Conservation (phyloP, 2,888 invertebrate species). For the Mycogona germanica region DNA sequence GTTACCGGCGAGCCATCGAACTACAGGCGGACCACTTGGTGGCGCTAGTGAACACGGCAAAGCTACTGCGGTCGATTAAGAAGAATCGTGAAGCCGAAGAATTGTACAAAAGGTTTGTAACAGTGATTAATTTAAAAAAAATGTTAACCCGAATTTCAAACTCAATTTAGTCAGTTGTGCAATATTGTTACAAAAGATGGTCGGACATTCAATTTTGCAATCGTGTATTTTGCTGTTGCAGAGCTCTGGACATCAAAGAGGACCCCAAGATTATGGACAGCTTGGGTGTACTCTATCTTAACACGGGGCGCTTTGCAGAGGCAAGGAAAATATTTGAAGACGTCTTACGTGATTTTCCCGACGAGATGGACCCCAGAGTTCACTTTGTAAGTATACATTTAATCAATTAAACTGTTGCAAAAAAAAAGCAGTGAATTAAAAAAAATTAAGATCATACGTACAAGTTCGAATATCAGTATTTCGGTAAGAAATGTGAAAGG, state of each 20-base stretch:
- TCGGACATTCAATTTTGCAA: neutral
- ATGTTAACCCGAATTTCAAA: neutral
- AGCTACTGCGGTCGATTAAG: slow-evolving; percentile 15
- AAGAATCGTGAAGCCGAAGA: slow-evolving; percentile 18
- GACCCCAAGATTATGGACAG: slow-evolving; percentile 20
- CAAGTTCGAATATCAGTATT: too few species aligned
- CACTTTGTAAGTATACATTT: slow-evolving; percentile 19
- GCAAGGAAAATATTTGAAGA: slow-evolving; percentile 16
- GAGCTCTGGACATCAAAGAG: slow-evolving; percentile 17
- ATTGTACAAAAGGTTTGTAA: slow-evolving; percentile 18
- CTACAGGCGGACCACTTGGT: slow-evolving; percentile 56
- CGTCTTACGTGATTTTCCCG: slow-evolving; percentile 16
- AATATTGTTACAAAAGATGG: neutral
- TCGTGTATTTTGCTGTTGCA: slow-evolving; percentile 3
- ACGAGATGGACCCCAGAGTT: slow-evolving; percentile 20
- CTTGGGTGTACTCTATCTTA: slow-evolving; percentile 19
- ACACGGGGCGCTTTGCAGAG: slow-evolving; percentile 18
- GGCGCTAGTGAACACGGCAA: slow-evolving; percentile 52
- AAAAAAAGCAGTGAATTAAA: neutral
- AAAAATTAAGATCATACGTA: too few species aligned
- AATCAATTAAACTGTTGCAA: neutral
- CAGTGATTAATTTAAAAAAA: too few species aligned
- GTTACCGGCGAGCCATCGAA: slow-evolving; percentile 48
- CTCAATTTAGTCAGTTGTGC: neutral
- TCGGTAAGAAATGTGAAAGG: too few species aligned